Evolutionary conservation across 1,140 invertebrate genomes (phyloP).

Genomic region (Drosophila triauraria): DNA sequence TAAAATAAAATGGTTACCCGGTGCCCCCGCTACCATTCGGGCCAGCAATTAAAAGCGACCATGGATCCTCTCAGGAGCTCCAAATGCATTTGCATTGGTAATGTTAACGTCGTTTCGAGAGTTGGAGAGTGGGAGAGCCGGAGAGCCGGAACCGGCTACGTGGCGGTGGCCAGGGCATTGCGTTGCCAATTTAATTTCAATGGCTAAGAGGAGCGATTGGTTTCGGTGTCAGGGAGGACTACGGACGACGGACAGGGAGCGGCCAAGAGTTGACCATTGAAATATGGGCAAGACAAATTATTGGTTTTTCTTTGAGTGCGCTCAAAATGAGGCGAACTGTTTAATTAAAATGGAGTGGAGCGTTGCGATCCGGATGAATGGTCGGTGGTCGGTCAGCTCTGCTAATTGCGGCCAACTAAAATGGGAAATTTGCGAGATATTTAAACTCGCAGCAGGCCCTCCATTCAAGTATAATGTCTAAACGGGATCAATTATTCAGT

Average conservation of each 20-base stretch:
- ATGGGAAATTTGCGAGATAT: background rate
- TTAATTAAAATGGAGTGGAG: conserved; percentile 77
- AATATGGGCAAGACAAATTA: conserved; percentile 80
- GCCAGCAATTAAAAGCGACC: conserved; percentile 61
- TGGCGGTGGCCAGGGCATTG: conserved; percentile 11
- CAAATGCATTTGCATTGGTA: conserved; percentile 79
- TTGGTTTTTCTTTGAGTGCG: conserved; percentile 74
- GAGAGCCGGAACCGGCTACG: conserved; percentile 7
- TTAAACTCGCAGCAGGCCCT: background rate
- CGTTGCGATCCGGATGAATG: conserved; percentile 53
- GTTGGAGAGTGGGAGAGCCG: background rate
- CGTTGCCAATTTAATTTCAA: conserved; percentile 66
- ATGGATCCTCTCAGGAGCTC: conserved; percentile 28
- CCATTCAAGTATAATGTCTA: conserved; percentile 7
- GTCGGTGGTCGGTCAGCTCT: conserved; percentile 28
- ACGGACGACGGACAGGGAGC: background rate
- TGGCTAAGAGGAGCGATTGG: conserved; percentile 14
- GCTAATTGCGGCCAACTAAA: conserved; percentile 36
- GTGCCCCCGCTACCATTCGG: background rate
- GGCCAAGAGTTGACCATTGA: conserved; percentile 38
- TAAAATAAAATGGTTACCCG: conserved; percentile 56
- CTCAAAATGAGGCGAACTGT: conserved; percentile 68
- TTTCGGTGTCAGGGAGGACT: background rate
- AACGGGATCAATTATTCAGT: conserved; percentile 34
- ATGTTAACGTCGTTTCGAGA: conserved; percentile 54